Evolutionary conservation across 1,140 invertebrate species (phyloP).

Genomic region (Drosophila mauritiana): DNA sequence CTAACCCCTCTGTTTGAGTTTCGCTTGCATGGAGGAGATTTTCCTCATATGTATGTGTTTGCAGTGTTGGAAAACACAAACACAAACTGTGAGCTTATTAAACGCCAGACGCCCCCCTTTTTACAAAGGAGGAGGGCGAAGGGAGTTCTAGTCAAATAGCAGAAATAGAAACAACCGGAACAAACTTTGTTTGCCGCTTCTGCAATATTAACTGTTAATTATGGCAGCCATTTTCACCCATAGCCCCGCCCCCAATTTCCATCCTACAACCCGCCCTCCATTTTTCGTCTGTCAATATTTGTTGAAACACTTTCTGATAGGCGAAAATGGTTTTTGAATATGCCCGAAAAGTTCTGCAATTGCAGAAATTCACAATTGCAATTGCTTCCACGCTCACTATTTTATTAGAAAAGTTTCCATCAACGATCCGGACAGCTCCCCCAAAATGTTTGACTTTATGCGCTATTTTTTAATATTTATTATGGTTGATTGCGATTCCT

Average conservation of each 20-base stretch:
- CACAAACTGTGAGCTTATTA: constrained; percentile 81
- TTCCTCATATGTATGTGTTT: constrained; percentile 72
- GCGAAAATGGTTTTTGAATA: constrained; percentile 79
- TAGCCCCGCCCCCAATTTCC: not conserved
- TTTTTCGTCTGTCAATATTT: constrained; percentile 75
- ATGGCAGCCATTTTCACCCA: constrained; percentile 28
- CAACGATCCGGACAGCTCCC: constrained; percentile 15
- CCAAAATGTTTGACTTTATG: constrained; percentile 78
- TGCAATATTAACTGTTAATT: constrained; percentile 82
- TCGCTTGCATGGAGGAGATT: constrained; percentile 33
- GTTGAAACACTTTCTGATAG: constrained; percentile 81
- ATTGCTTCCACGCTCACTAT: constrained; percentile 64
- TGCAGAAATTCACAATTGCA: constrained; percentile 79
- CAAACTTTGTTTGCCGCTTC: constrained; percentile 67
- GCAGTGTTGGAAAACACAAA: constrained; percentile 82
- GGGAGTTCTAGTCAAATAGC: constrained; percentile 72
- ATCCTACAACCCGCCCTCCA: not conserved
- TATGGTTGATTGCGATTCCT: constrained; percentile 74
- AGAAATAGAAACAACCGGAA: constrained; percentile 69
- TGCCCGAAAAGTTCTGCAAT: constrained; percentile 73
- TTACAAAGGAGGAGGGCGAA: not conserved
- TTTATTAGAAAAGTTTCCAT: constrained; percentile 79
- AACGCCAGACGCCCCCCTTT: constrained; percentile 50
- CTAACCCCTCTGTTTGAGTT: constrained; percentile 57
- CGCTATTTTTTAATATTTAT: constrained; percentile 83